Conservation (phyloP, 1,140 invertebrate genomes). For the Dolichoris vasculosae region DNA sequence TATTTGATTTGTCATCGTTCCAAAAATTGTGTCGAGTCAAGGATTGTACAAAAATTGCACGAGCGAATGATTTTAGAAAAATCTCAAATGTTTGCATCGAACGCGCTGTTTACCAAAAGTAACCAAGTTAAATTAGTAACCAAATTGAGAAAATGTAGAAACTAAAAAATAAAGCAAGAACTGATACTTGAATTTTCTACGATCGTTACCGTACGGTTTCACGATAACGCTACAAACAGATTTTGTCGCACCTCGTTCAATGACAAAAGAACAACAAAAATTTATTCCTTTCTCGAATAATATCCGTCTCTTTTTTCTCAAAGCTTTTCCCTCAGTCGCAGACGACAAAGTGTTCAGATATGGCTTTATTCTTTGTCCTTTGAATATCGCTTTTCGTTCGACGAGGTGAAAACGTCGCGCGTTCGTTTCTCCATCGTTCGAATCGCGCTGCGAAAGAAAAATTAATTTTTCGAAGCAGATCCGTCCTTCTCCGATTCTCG, state of each 20-base stretch:
- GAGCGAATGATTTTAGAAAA: too few relatives aligned
- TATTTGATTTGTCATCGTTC: too few relatives aligned
- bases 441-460: conserved; percentile 34
- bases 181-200: background rate
- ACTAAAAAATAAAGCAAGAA: background rate
- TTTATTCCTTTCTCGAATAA: conserved; percentile 8
- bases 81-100: too few relatives aligned
- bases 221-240: conserved; percentile 27
- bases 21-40: too few relatives aligned
- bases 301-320: background rate
- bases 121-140: too few relatives aligned
- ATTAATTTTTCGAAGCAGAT: conserved; percentile 33
- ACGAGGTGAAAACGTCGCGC: conserved; percentile 45
- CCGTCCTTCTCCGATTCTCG: background rate
- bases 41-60: too few relatives aligned
- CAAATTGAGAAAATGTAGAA: background rate
- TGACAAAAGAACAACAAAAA: conserved; percentile 15
- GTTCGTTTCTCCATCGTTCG: conserved; percentile 25
- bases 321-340: background rate
- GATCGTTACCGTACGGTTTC: background rate
- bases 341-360: conserved; percentile 45
- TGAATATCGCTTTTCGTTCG: conserved; percentile 50
- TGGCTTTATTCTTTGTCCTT: conserved; percentile 51
- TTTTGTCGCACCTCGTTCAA: conserved; percentile 26
- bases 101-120: too few relatives aligned